phyloP scores from a whole-genome alignment of 1,140 invertebrate species.

The Listronotus oregonensis region DNA sequence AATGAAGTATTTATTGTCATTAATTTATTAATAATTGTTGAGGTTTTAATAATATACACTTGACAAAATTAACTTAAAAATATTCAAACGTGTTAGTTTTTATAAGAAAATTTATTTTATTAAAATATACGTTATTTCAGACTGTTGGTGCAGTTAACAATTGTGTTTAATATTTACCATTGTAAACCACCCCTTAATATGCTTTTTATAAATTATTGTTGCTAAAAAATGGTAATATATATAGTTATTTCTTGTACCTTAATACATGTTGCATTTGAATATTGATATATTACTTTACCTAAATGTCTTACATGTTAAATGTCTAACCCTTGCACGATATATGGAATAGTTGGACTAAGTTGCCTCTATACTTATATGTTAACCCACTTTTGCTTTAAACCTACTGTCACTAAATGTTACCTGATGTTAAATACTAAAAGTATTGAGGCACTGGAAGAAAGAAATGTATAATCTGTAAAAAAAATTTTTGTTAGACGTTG shows the following conservation, averaged over 20 bases:
- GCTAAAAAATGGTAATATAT: too few species aligned
- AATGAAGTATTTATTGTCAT: too few species aligned
- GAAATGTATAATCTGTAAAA: slow-evolving; percentile 37
- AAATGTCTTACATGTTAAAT: slow-evolving; percentile 12
- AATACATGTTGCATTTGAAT: slow-evolving; percentile 5
- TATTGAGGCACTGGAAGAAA: slow-evolving; percentile 35
- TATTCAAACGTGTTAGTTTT: too few species aligned
- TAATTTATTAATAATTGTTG: too few species aligned
- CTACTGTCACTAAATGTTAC: slow-evolving; percentile 12
- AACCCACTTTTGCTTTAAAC: slow-evolving; percentile 7
- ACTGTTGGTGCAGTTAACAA: too few species aligned
- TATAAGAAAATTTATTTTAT: too few species aligned
- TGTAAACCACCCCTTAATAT: too few species aligned
- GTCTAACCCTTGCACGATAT: slow-evolving; percentile 21
- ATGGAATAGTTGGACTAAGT: slow-evolving; percentile 5
- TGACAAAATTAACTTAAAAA: too few species aligned
- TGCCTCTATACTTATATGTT: slow-evolving; percentile 6
- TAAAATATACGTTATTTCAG: too few species aligned
- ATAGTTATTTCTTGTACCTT: background rate
- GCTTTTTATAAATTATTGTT: too few species aligned
- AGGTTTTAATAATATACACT: too few species aligned
- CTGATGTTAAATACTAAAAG: background rate
- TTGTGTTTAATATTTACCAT: too few species aligned
- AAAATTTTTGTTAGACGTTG: slow-evolving; percentile 11
- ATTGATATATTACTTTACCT: background rate